Percentiles rank a stretch among this genome's conserved stretches.
These are phyloP conservation scores for Colistium nudipinnis DNA, from an alignment of 2,113 vertebrate genomes.

Conservation along the genomic window DNA sequence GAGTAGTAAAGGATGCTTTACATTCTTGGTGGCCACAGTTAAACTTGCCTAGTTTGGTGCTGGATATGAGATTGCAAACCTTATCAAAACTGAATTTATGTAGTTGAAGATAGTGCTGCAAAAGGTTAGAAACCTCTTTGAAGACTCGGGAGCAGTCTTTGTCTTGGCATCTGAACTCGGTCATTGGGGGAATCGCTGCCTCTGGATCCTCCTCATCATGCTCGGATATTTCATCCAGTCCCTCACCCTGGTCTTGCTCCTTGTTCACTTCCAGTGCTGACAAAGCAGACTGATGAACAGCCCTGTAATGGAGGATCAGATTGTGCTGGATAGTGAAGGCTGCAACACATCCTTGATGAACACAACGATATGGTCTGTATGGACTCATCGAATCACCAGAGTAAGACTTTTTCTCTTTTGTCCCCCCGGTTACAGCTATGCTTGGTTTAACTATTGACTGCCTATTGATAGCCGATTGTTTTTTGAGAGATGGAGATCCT, in stretches of 20 bases:
- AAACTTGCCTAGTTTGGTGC: slow-evolving; percentile 85
- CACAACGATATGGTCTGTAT: slow-evolving; percentile 92
- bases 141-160: slow-evolving; percentile 95
- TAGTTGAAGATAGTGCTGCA: slow-evolving; percentile 94
- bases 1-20: slow-evolving; percentile 84
- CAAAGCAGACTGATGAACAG: slow-evolving; percentile 92
- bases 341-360: slow-evolving; percentile 93
- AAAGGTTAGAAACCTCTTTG: slow-evolving; percentile 88
- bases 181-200: slow-evolving; percentile 77
- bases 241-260: slow-evolving; percentile 83
- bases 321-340: slow-evolving; percentile 98
- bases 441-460: slow-evolving; percentile 42
- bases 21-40: slow-evolving; percentile 90
- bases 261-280: slow-evolving; percentile 85
- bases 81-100: slow-evolving; percentile 90
- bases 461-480: slow-evolving; percentile 39
- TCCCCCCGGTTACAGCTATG: slow-evolving; percentile 72
- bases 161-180: slow-evolving; percentile 93
- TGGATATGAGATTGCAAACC: slow-evolving; percentile 83
- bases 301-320: slow-evolving; percentile 95
- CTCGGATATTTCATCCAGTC: slow-evolving; percentile 75
- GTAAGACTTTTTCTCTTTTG: slow-evolving; percentile 85
- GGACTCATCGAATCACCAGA: slow-evolving; percentile 81
- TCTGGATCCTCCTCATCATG: slow-evolving; percentile 77
- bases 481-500: slow-evolving; percentile 5